Base-by-base conservation (phyloP, 2,888 invertebrate genomes). In the Caenorhabditis sp. region DNA sequence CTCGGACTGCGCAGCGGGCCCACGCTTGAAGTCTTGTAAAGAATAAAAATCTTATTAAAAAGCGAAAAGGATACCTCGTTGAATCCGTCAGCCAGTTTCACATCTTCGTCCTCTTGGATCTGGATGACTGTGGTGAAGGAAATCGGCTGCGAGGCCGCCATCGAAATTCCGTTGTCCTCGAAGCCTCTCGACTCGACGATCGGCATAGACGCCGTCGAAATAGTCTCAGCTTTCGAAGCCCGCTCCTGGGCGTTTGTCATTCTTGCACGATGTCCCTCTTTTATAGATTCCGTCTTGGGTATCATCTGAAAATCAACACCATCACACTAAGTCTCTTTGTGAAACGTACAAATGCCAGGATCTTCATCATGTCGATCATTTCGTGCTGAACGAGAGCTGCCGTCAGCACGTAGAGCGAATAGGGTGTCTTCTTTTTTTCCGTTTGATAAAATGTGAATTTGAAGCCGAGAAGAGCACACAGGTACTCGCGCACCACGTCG, bases 371-470 rank as follows among this genome's bases (percentile, higher is more conserved):
- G 50, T 93, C 92, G 80, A 99, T 94, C 32, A 98, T 93, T 78
- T 92, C 92, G 90, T 95, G 93, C 90, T 96, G 95, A 58, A 99
- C 91, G 83, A 99, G 92, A 78, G 95, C 91, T 9, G 97, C 96
- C 73, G 95, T 94, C 37, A 98, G 92, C 89, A 93, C 93, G 91
- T 95, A 97, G 53, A 98, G 90, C 0, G 95, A 94, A 43, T 77
- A 81, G 1, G 85, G 86, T 30, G 84, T 83, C 41, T 68, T 62
- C 61, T 79, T 78, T 9, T 77, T 68, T 9, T 71, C 61, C 39
- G 82, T 84, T 87, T 90, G 89, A 86, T 91, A 93, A 88, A 92
- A 92, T 62, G 92, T 91, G 89, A 94, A 93, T 90, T 98, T 97
- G 89, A 97, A 96, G 39, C 96, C 96, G 77, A 99, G 91, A 39